Percentiles rank a stretch among this genome's conserved stretches.
Conservation (phyloP, 2,797 vertebrate genomes). For the Ibycter americanus region DNA sequence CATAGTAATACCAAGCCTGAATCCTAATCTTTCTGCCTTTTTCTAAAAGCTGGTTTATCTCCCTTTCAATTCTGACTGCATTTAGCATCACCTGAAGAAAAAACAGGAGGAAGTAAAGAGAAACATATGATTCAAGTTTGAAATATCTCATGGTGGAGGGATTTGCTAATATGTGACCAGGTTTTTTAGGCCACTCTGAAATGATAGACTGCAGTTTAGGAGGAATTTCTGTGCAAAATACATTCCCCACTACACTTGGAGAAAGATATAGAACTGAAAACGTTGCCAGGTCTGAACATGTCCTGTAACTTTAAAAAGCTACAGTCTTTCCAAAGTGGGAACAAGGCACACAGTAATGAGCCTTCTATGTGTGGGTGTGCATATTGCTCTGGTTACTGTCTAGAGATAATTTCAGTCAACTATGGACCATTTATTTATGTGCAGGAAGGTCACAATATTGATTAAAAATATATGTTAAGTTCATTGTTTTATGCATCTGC, state of each 20-base stretch:
- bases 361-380: neutral
- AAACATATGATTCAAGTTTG: neutral
- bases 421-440: neutral
- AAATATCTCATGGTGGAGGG: neutral
- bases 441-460: neutral
- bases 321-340: neutral
- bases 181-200: neutral
- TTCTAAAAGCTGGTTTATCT: neutral
- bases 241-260: neutral
- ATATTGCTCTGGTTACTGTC: neutral
- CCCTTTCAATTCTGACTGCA: neutral
- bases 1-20: neutral
- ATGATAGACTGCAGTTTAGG: neutral
- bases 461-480: neutral
- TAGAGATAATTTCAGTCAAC: neutral
- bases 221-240: neutral
- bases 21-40: neutral
- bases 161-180: neutral
- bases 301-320: neutral
- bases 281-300: neutral
- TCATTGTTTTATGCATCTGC: neutral
- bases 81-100: neutral
- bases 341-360: neutral
- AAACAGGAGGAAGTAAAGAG: neutral
- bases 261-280: neutral